Evolutionary conservation across 2,113 vertebrate genomes (phyloP), one percentile per base, ranked within the genome.

Genomic region (Alces alces): DNA sequence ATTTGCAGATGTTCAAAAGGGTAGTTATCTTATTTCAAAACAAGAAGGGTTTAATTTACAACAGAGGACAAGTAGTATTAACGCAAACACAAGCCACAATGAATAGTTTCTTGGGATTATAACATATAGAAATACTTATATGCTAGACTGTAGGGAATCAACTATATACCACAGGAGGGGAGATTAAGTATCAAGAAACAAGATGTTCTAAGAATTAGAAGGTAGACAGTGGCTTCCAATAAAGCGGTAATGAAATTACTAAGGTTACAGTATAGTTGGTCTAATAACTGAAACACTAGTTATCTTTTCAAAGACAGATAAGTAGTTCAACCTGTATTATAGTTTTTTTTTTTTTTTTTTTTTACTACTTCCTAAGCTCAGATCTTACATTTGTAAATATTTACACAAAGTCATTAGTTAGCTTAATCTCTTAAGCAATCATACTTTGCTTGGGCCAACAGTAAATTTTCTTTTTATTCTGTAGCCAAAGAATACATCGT

Each of bases 31-130:
- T 82, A 91, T 55, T 93, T 83, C 43, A 89, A 93, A 95, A 58
- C 25, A 97, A 89, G 36, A 93, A 89, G 92, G 25, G 43, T 43
- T 96, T 93, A 57, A 84, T 96, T 92, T 85, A n/a, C 82, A 78
- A 86, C 28, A 76, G 78, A 96, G 93, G 92, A 96, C 36, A 76
- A 97, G 8, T 19, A 78, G 25, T 80, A 96, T 85, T 83, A 95
- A 91, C 4, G 43, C 14, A 90, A 45, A 66, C 3, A 55, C 47
- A 80, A 95, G 30, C n/a, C 57, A 76, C 33, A 94, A 39, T 88
- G 78, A 82, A 58, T 6, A 83, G 3, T 79, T 76, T 91, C 45
- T 36, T 93, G 30, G 43, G 25, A 93, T 91, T 86, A 21, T 78
- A 90, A 95, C 78, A 76, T 15, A 78, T 2, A 70, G 80, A 89